phyloP scores from a whole-genome alignment of 2,888 invertebrate species.

The Gordius sp. region DNA sequence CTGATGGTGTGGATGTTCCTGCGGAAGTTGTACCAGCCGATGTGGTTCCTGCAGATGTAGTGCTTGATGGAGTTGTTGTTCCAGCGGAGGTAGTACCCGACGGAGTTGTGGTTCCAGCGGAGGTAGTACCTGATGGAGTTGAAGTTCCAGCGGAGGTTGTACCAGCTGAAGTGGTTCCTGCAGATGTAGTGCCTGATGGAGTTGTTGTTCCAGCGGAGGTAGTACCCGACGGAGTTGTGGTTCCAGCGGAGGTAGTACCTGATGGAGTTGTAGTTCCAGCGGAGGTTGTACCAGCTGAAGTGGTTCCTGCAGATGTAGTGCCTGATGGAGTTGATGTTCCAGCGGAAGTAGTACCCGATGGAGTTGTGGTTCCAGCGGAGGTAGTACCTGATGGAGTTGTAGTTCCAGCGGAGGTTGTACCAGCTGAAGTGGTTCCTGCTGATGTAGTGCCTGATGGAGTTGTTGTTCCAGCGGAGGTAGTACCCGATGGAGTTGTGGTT shows the following conservation, averaged over 20 bases:
- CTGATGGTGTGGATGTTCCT: slow-evolving; percentile 1
- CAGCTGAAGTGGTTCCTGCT: slow-evolving; percentile 7
- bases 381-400: slow-evolving; percentile 15
- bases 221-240: slow-evolving; percentile 10
- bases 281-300: neutral
- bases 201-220: neutral
- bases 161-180: slow-evolving; percentile 4
- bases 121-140: slow-evolving; percentile 12
- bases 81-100: slow-evolving; percentile 3
- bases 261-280: neutral
- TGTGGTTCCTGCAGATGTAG: too few species aligned
- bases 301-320: slow-evolving; percentile 5
- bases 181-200: slow-evolving; percentile 13
- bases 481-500: slow-evolving; percentile 4
- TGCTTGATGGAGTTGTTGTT: slow-evolving; percentile 1
- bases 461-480: neutral
- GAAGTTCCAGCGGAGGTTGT: neutral
- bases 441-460: slow-evolving; percentile 12
- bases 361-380: neutral
- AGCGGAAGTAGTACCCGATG: slow-evolving; percentile 1
- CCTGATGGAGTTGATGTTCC: slow-evolving; percentile 3
- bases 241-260: neutral
- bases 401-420: neutral
- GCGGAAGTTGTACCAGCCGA: neutral
- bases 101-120: neutral